Conservation (phyloP, 2,113 vertebrate species). For the Rhinolophus ferrumequinum region DNA sequence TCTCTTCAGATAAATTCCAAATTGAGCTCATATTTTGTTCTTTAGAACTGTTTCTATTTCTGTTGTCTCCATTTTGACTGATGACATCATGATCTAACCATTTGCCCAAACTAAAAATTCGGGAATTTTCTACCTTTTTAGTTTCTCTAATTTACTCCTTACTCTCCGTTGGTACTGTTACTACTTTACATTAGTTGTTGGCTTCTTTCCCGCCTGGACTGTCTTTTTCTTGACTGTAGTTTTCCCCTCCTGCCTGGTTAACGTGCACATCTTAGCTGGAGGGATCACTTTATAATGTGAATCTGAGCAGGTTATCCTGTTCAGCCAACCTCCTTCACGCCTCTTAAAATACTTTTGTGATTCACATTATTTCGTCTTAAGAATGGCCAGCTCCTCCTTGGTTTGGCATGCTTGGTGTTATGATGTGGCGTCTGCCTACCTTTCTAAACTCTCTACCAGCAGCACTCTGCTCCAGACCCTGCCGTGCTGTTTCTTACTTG, state of each 20-base stretch:
- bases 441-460: not conserved
- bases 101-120: conserved; percentile 25
- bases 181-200: not conserved
- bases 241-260: not conserved
- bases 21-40: not conserved
- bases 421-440: not conserved
- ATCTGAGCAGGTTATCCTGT: not conserved
- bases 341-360: not conserved
- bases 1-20: not conserved
- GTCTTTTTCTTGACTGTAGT: not conserved
- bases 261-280: not conserved
- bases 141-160: not conserved
- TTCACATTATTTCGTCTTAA: not conserved
- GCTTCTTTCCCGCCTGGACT: not conserved
- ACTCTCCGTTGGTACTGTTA: not conserved
- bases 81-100: not conserved
- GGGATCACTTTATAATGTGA: not conserved
- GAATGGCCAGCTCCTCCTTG: not conserved
- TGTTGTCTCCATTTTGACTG: not conserved
- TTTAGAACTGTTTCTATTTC: not conserved
- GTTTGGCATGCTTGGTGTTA: not conserved
- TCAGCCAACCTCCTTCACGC: not conserved
- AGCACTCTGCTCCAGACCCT: not conserved
- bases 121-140: not conserved
- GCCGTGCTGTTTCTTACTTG: not conserved